Evolutionary conservation across 2,113 vertebrate species (phyloP).

Genomic region (Capra hircus): DNA sequence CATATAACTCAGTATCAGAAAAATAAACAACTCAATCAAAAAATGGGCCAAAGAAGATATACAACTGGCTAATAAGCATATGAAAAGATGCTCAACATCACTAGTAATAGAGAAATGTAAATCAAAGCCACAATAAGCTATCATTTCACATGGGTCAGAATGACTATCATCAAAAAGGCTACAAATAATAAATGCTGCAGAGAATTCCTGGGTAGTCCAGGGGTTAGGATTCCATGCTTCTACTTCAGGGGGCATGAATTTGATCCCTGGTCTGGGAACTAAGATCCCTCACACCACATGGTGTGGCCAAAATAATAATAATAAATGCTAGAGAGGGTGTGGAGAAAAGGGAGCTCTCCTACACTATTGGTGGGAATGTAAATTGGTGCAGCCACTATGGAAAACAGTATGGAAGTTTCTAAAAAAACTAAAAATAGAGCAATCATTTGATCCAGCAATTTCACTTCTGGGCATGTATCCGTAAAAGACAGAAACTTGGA

Average conservation of each 20-base stretch:
- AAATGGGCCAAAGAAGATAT: neutral
- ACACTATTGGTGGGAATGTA: neutral
- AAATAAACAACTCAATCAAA: neutral
- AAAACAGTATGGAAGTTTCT: neutral
- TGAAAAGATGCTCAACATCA: neutral
- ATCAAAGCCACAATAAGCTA: neutral
- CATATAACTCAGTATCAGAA: neutral
- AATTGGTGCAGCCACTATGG: neutral
- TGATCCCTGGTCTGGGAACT: neutral
- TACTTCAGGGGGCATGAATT: neutral
- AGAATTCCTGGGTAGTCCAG: neutral
- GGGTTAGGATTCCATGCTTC: neutral
- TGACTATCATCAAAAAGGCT: neutral
- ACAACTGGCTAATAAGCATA: neutral
- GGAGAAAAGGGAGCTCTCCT: neutral
- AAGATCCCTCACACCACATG: neutral
- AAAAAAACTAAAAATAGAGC: neutral
- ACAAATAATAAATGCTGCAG: neutral
- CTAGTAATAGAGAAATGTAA: neutral
- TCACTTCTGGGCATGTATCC: neutral
- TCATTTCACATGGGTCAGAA: neutral
- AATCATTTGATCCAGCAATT: neutral
- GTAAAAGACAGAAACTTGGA: neutral
- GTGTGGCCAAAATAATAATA: neutral
- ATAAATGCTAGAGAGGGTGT: neutral